phyloP scores from a whole-genome alignment of 2,113 vertebrate species.

The Pelecanoides urinatrix region DNA sequence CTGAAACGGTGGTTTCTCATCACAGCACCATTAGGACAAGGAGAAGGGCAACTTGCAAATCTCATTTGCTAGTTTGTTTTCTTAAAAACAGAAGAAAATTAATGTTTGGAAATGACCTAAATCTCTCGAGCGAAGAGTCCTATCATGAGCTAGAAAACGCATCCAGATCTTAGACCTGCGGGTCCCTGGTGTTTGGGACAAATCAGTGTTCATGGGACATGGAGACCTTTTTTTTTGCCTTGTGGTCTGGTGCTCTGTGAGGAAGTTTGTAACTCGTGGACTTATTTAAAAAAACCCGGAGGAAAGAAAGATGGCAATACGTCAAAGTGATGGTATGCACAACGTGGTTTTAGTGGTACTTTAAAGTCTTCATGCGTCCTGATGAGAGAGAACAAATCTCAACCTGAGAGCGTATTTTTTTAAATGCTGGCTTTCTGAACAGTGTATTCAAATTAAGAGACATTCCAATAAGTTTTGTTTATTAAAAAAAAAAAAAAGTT shows the following conservation, averaged over 20 bases:
- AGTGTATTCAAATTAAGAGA: constrained; percentile 68
- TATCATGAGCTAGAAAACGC: not conserved
- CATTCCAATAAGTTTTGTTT: constrained; percentile 81
- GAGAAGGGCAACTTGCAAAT: constrained; percentile 11
- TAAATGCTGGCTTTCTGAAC: constrained; percentile 62
- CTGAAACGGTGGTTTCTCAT: constrained; percentile 60
- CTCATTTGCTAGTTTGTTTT: constrained; percentile 5
- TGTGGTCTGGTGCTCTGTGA: constrained; percentile 25
- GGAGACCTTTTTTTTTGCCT: not conserved
- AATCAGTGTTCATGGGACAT: not conserved
- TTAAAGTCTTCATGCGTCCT: not conserved
- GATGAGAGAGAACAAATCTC: constrained; percentile 45
- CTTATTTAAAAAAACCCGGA: not conserved
- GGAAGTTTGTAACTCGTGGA: constrained; percentile 38
- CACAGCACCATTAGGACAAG: constrained; percentile 7
- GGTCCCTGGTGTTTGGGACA: not conserved
- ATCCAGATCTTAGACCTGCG: not conserved
- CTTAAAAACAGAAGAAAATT: constrained; percentile 14
- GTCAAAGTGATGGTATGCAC: constrained; percentile 20
- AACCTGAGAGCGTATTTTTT: constrained; percentile 50
- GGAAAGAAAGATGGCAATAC: constrained; percentile 1
- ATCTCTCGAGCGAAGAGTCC: not conserved
- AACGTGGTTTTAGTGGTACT: constrained; percentile 29
- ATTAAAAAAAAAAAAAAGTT: constrained; percentile 79
- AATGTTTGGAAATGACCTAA: not conserved